Percentiles rank a stretch among this genome's conserved stretches.
phyloP scores from a whole-genome alignment of 2,888 invertebrate genomes.

The Tetanocera ferruginea region DNA sequence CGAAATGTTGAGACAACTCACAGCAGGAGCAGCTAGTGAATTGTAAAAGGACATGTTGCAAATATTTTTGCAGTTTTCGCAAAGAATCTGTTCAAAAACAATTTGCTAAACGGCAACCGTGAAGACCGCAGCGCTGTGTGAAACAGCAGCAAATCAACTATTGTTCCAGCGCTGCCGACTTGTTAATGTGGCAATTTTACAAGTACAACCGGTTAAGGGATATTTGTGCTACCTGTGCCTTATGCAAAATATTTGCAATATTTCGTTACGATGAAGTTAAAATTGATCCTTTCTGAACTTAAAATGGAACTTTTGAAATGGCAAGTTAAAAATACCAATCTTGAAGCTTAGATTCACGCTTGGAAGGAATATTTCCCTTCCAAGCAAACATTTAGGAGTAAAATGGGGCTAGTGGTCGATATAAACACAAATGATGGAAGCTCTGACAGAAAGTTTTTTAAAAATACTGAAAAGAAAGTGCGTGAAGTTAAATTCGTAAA shows the following conservation, averaged over 20 bases:
- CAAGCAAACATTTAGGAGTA: too few species aligned
- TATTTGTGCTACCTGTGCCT: neutral
- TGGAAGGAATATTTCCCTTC: too few species aligned
- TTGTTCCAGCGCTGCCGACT: neutral
- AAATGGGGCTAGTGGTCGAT: too few species aligned
- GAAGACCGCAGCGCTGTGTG: constrained; percentile 4
- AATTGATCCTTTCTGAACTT: too few species aligned
- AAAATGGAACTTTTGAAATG: too few species aligned
- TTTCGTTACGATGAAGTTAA: too few species aligned
- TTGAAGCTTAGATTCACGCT: too few species aligned
- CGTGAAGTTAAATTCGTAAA: too few species aligned
- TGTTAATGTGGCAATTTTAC: neutral
- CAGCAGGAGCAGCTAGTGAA: neutral
- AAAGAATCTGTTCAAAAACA: neutral
- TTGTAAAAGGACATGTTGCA: neutral
- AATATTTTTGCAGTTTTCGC: neutral
- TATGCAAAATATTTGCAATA: neutral
- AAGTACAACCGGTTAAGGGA: neutral
- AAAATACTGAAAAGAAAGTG: too few species aligned
- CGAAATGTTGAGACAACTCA: neutral
- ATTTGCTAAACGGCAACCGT: neutral
- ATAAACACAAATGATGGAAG: too few species aligned
- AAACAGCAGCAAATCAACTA: neutral
- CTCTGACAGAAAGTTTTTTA: too few species aligned
- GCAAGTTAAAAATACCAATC: too few species aligned